Evolutionary conservation across 2,113 vertebrate genomes (phyloP), one percentile per base, ranked within the genome.

Genomic region (Pyrgilauda ruficollis): DNA sequence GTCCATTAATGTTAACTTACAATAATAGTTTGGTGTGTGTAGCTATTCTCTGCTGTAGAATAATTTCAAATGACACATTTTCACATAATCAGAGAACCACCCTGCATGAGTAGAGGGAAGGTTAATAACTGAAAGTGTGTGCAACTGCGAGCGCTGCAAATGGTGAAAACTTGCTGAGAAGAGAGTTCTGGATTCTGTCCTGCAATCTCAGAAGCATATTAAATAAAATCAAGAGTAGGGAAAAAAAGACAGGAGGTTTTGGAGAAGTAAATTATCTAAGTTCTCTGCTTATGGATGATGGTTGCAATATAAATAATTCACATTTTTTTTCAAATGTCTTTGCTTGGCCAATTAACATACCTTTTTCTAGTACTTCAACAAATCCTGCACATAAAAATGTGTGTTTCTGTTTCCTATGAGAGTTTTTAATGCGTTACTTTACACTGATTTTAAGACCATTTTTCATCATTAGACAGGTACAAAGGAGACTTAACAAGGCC

Each of bases 21-120:
- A 84, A 46, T 73, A 78, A 61, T 47, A 61, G 43, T 47, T 87
- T 87, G 80, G 70, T 55, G 35, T 21, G 41, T 37, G 17, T 80
- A 67, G 75, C 50, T 93, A 16, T 77, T 94, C 66, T 93, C 74
- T 74, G 20, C 55, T 91, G 68, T 70, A 76, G 83, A 94, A 46
- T 90, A 89, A 96, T 94, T 98, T 95, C 81, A 77, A 44, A 75
- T 84, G 53, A 74, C 79, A 70, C 62, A 93, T 97, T 88, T 67
- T 92, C 63, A 73, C 69, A 37, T 80, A 93, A 68, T 96, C n/a
- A 64, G 82, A 92, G 93, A 91, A 84, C 75, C 73, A 95, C 55
- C 64, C 37, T 87, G 53, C 44, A 56, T 2, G 21, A 94, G 47
- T 56, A 66, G 89, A 92, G 75, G 72, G 72, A 87, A 73, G 56